Conservation (phyloP, 2,888 invertebrate species). For the Aspidiotus destructor region DNA sequence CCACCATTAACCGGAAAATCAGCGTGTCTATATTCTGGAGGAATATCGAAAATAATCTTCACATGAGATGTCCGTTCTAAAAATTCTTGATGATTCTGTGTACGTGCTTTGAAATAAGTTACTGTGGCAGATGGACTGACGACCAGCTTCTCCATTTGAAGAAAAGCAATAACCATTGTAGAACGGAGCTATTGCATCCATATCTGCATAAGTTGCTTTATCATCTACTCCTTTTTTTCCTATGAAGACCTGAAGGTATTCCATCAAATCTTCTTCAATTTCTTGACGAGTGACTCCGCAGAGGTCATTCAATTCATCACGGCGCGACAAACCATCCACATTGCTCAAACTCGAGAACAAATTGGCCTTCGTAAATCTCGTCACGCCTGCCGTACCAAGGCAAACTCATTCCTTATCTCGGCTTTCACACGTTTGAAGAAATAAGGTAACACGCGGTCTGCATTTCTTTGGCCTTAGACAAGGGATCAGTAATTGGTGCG, state of each 20-base stretch:
- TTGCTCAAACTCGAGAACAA: constrained; percentile 1
- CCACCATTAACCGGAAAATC: too few species aligned
- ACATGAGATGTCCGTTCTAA: too few species aligned
- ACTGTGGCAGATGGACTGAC: constrained; percentile 6
- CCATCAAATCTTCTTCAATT: not conserved
- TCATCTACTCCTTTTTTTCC: not conserved
- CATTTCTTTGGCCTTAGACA: too few species aligned
- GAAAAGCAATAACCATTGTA: constrained; percentile 9
- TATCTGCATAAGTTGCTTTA: not conserved
- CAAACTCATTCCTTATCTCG: not conserved
- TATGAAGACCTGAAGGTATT: not conserved
- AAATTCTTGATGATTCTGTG: too few species aligned
- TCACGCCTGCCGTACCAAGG: constrained; percentile 2
- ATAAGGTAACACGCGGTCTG: too few species aligned
- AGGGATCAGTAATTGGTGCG: too few species aligned
- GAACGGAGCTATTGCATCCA: not conserved
- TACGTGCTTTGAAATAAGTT: too few species aligned
- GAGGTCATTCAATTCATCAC: not conserved
- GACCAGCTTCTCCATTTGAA: not conserved
- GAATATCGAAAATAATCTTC: too few species aligned
- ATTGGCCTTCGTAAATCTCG: constrained; percentile 6
- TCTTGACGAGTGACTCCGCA: constrained; percentile 1
- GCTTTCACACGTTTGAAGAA: too few species aligned
- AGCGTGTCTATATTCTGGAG: too few species aligned
- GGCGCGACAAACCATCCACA: not conserved